Conservation (phyloP, 2,113 vertebrate species). For the Ciconia stormi region DNA sequence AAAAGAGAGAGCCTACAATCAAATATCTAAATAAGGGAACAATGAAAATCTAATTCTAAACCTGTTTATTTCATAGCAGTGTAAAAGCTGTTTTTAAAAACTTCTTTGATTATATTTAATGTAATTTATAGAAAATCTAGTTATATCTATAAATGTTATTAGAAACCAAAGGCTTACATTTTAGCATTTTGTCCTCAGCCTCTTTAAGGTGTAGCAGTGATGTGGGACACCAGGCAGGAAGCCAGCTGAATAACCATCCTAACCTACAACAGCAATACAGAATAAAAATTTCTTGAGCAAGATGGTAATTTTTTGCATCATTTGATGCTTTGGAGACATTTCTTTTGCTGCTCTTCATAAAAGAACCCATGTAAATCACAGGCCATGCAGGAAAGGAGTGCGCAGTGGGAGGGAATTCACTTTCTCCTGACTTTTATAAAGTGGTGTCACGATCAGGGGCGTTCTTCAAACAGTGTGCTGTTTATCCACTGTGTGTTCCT, state of each 20-base stretch:
- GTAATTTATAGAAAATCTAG: not conserved
- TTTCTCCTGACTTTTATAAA: not conserved
- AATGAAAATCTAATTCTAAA: not conserved
- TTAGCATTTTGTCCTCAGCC: slow-evolving; percentile 91
- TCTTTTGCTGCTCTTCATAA: not conserved
- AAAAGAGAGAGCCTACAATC: not conserved
- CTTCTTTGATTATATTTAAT: not conserved
- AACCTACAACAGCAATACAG: slow-evolving; percentile 74
- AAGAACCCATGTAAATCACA: not conserved
- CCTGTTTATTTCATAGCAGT: not conserved
- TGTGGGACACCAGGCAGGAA: slow-evolving; percentile 93
- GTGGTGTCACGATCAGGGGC: not conserved
- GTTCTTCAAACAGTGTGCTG: not conserved
- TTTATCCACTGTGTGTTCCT: not conserved
- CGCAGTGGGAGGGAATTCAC: not conserved
- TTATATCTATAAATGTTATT: not conserved
- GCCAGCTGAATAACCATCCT: slow-evolving; percentile 89
- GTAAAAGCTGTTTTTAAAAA: not conserved
- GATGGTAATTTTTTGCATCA: not conserved
- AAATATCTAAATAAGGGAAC: not conserved
- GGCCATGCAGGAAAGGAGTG: rapidly evolving
- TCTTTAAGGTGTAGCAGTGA: slow-evolving; percentile 86
- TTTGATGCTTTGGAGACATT: not conserved
- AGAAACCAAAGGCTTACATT: slow-evolving; percentile 78
- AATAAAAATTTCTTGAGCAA: not conserved